A percentile compares a stretch with the other conserved stretches of the same genome.
These are phyloP conservation scores for Drosophila funebris DNA, from an alignment of 1,140 invertebrate genomes.

Conservation along the genomic window DNA sequence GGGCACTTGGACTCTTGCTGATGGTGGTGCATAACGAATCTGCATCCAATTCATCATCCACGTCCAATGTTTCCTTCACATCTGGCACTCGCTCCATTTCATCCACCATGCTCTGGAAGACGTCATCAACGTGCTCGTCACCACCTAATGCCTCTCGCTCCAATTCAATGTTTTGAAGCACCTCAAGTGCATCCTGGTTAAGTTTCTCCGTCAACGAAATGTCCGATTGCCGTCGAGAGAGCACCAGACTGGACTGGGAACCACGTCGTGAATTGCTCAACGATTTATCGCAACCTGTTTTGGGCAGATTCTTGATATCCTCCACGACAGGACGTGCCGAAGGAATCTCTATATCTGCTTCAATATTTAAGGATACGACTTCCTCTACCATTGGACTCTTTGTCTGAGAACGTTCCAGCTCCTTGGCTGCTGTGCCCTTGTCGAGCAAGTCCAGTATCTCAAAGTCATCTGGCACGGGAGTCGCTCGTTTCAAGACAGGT, in stretches of 20 bases:
- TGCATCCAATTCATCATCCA: conserved; percentile 55
- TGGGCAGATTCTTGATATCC: conserved; percentile 74
- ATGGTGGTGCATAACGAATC: conserved; percentile 77
- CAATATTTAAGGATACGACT: not conserved
- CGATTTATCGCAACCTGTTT: conserved; percentile 77
- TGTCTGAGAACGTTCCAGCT: conserved; percentile 61
- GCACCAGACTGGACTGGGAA: conserved; percentile 61
- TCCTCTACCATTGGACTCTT: conserved; percentile 58
- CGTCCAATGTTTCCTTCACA: not conserved
- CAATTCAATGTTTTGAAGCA: conserved; percentile 37
- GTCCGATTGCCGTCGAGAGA: conserved; percentile 57
- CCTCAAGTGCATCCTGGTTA: conserved; percentile 52
- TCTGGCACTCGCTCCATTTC: conserved; percentile 39
- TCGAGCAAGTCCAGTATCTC: conserved; percentile 65
- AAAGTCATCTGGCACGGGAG: conserved; percentile 68
- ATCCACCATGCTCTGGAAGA: conserved; percentile 59
- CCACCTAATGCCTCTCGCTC: conserved; percentile 9
- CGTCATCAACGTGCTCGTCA: conserved; percentile 40
- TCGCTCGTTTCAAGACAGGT: conserved; percentile 31
- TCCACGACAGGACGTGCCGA: conserved; percentile 44
- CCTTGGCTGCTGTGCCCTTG: conserved; percentile 58
- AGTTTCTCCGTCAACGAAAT: conserved; percentile 61
- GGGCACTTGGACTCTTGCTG: conserved; percentile 78
- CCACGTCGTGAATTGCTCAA: conserved; percentile 65
- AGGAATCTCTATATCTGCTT: not conserved